Percentiles rank a stretch among this genome's conserved stretches.
Conservation (phyloP, 1,140 invertebrate species). For the Danaus melanippus region DNA sequence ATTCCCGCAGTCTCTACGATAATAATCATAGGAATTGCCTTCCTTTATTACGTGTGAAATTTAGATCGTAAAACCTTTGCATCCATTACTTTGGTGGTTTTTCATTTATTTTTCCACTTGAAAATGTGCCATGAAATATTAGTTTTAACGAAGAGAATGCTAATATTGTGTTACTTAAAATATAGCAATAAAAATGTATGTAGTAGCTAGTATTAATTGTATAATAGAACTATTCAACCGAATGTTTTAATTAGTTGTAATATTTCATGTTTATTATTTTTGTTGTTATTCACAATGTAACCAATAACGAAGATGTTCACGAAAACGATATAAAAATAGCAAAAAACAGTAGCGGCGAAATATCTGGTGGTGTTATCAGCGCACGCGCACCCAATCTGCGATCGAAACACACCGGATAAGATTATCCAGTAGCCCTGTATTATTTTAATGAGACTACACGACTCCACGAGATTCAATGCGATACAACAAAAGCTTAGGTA, state of each 20-base stretch:
- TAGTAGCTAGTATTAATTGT: too few species aligned
- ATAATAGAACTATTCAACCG: too few species aligned
- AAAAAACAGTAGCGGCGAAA: conserved; percentile 57
- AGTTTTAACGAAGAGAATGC: too few species aligned
- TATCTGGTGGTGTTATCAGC: conserved; percentile 65
- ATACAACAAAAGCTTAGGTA: conserved; percentile 67
- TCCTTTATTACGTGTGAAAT: conserved; percentile 69
- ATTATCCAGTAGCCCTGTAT: conserved; percentile 71
- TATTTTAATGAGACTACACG: conserved; percentile 72
- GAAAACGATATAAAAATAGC: conserved; percentile 61
- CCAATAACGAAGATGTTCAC: conserved; percentile 67
- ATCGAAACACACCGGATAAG: conserved; percentile 69
- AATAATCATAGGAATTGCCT: conserved; percentile 71
- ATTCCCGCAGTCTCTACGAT: conserved; percentile 64
- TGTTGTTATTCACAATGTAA: background rate
- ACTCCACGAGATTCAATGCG: conserved; percentile 63
- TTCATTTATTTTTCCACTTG: conserved; percentile 10
- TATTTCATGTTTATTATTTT: too few species aligned
- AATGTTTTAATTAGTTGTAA: too few species aligned
- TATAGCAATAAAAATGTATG: too few species aligned
- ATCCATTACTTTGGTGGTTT: conserved; percentile 10
- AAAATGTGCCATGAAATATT: too few species aligned
- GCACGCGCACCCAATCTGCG: conserved; percentile 70
- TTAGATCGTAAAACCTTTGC: conserved; percentile 57
- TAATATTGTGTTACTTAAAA: too few species aligned